These are phyloP conservation scores for Tanytarsus gracilentus DNA, from an alignment of 2,888 invertebrate genomes.

Conservation along the genomic window DNA sequence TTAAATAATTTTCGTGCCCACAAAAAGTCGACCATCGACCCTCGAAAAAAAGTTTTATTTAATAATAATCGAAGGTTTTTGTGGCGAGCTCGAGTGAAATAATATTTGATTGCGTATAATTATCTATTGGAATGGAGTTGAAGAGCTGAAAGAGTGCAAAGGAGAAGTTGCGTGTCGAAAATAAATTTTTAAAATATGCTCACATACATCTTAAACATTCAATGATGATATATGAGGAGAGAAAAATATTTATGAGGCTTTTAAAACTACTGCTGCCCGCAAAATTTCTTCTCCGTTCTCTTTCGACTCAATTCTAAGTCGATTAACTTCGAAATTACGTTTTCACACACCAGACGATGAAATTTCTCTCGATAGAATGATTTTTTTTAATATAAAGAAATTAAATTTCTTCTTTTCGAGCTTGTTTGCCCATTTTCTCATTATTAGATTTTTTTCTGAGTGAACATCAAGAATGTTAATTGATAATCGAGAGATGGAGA, in stretches of 20 bases:
- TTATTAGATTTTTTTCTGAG: neutral
- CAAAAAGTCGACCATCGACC: neutral
- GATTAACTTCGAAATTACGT: constrained; percentile 11
- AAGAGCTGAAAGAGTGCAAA: neutral
- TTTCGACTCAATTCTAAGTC: constrained; percentile 1
- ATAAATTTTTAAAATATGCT: neutral
- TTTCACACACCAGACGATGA: neutral
- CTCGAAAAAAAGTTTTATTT: constrained; percentile 11
- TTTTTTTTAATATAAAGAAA: neutral
- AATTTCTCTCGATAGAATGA: neutral
- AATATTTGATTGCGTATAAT: constrained; percentile 16
- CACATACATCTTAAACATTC: neutral
- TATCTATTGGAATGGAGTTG: constrained; percentile 9
- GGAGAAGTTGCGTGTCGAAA: neutral
- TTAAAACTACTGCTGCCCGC: too few species aligned
- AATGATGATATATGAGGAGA: constrained; percentile 2
- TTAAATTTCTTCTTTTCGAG: neutral
- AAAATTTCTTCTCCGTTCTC: too few species aligned
- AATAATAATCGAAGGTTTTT: constrained; percentile 23
- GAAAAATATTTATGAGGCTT: constrained; percentile 7
- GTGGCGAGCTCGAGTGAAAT: constrained; percentile 1
- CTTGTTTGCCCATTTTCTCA: neutral
- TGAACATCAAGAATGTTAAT: neutral
- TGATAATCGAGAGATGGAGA: too few species aligned
- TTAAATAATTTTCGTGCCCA: constrained; percentile 19